Evolutionary conservation across 2,797 vertebrate genomes (phyloP).

Genomic region (Hipposideros larvatus): DNA sequence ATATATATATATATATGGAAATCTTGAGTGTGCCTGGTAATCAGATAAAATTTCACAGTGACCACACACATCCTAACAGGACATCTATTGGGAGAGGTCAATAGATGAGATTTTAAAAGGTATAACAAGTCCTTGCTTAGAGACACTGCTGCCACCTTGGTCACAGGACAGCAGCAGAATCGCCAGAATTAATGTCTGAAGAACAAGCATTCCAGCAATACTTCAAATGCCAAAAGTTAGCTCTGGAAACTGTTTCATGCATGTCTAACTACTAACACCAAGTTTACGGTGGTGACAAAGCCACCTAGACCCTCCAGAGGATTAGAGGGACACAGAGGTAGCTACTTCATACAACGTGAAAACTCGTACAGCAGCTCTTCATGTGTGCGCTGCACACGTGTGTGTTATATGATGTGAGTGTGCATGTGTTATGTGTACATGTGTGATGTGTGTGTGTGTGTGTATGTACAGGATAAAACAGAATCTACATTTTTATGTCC

Average conservation of each 20-base stretch:
- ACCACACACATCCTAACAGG: background rate
- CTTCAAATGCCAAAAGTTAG: background rate
- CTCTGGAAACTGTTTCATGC: background rate
- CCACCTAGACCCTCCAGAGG: background rate
- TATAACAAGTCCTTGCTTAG: background rate
- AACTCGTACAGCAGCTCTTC: background rate
- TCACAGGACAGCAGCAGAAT: background rate
- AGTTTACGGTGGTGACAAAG: background rate
- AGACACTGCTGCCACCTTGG: background rate
- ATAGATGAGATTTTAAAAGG: background rate
- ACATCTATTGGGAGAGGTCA: background rate
- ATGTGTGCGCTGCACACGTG: background rate
- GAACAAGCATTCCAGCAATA: background rate
- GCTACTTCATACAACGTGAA: background rate
- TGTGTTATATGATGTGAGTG: background rate
- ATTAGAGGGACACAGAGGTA: rapidly evolving
- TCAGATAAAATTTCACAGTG: conserved; percentile 45
- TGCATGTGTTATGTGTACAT: background rate
- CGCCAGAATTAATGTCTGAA: background rate
- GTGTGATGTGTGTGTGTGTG: rapidly evolving
- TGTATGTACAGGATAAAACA: background rate
- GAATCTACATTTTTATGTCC: background rate
- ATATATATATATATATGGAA: conserved; percentile 11
- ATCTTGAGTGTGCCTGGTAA: background rate
- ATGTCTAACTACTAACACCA: background rate